A percentile compares a stretch with the other conserved stretches of the same genome.
phyloP scores from a whole-genome alignment of 2,888 invertebrate genomes.

The Aphidoletes aphidimyza region DNA sequence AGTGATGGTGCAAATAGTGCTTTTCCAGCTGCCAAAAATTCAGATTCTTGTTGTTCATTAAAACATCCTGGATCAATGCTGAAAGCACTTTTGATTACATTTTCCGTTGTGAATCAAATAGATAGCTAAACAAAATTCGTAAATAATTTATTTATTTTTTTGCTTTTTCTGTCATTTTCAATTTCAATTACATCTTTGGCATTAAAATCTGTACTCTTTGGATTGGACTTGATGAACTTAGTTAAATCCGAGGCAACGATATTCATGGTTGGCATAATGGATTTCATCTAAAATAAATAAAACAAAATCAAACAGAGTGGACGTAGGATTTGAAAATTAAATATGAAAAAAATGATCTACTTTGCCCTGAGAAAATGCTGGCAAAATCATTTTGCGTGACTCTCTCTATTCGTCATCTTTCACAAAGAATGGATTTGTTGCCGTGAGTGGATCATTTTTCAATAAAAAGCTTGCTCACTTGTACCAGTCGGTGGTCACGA shows the following conservation, averaged over 20 bases:
- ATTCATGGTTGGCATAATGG: conserved; percentile 28
- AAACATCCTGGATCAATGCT: conserved; percentile 57
- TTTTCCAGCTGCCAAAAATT: conserved; percentile 57
- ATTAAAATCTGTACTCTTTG: neutral
- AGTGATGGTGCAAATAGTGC: conserved; percentile 56
- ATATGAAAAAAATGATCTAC: no score
- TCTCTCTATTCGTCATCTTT: conserved; percentile 65
- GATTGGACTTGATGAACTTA: conserved; percentile 22
- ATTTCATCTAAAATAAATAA: conserved; percentile 51
- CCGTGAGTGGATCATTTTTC: conserved; percentile 64
- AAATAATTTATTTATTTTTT: no score
- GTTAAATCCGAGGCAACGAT: neutral
- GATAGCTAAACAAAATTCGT: neutral
- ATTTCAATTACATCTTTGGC: conserved; percentile 52
- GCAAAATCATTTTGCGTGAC: conserved; percentile 63
- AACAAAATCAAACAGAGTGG: conserved; percentile 61
- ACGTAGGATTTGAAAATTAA: no score
- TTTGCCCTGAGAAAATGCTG: conserved; percentile 65
- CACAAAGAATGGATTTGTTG: conserved; percentile 64
- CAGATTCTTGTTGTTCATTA: conserved; percentile 57
- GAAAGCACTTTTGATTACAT: conserved; percentile 57
- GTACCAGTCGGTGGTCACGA: conserved; percentile 57
- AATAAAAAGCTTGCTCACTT: conserved; percentile 56
- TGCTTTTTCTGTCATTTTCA: no score
- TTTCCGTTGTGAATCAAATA: conserved; percentile 57